Conservation (phyloP, 2,888 invertebrate genomes). For the Copidosoma aretas region DNA sequence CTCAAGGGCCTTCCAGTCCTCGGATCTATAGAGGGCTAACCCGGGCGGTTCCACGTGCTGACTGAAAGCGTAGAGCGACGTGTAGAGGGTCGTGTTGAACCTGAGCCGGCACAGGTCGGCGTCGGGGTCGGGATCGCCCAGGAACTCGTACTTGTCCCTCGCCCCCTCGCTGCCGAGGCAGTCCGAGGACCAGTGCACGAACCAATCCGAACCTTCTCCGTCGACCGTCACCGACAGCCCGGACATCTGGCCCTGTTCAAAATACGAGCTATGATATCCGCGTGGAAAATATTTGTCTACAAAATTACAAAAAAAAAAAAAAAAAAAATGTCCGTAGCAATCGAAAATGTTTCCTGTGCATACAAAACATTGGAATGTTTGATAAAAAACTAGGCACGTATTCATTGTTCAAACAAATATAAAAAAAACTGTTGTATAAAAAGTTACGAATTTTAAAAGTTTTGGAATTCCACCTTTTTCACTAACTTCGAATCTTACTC, state of each 20-base stretch:
- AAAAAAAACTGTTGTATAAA: too few relatives aligned
- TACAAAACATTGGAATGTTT: too few relatives aligned
- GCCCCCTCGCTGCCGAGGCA: conserved; percentile 64
- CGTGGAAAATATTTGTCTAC: too few relatives aligned
- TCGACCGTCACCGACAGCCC: conserved; percentile 68
- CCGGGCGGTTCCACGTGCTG: conserved; percentile 76
- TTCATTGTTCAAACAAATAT: too few relatives aligned
- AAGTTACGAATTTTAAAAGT: too few relatives aligned
- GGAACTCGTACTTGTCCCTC: conserved; percentile 65
- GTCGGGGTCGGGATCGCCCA: conserved; percentile 48
- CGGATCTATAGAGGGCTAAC: conserved; percentile 73
- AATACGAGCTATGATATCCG: too few relatives aligned
- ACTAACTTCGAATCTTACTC: too few relatives aligned
- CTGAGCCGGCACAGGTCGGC: conserved; percentile 72
- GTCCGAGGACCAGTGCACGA: conserved; percentile 79
- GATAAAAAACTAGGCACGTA: too few relatives aligned
- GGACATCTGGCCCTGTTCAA: conserved; percentile 69
- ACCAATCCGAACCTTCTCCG: conserved; percentile 75
- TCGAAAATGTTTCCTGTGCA: too few relatives aligned
- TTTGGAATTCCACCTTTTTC: too few relatives aligned
- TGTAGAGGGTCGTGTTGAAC: conserved; percentile 73
- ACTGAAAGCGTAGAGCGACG: conserved; percentile 72
- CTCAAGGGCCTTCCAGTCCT: conserved; percentile 59
- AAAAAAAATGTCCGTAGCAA: too few relatives aligned
- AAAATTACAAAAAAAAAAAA: too few relatives aligned